These are phyloP conservation scores for Embidobia sp. DNA, from an alignment of 2,888 invertebrate genomes.

Conservation along the genomic window DNA sequence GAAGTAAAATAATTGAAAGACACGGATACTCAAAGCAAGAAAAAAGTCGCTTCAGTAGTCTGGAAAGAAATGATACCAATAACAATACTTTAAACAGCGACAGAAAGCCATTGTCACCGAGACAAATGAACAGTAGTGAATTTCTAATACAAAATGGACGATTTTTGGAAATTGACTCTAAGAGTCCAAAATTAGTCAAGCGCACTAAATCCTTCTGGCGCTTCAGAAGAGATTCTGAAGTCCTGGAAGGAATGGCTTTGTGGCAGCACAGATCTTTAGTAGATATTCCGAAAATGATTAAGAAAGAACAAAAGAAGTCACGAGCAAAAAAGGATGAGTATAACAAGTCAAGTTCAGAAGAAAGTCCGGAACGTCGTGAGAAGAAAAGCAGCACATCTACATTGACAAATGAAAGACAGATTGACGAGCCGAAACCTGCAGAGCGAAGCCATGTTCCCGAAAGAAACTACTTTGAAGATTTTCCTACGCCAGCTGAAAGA, in stretches of 20 bases:
- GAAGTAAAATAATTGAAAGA: conserved; percentile 77
- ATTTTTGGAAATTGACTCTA: conserved; percentile 83
- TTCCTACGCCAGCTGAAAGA: conserved; percentile 79
- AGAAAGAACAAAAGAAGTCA: conserved; percentile 82
- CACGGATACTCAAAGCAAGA: conserved; percentile 64
- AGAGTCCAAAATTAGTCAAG: conserved; percentile 84
- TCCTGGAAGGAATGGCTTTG: conserved; percentile 92
- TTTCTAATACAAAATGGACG: conserved; percentile 73
- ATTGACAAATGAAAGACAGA: conserved; percentile 73
- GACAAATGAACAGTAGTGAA: conserved; percentile 77
- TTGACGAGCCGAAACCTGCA: conserved; percentile 77
- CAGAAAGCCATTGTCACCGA: conserved; percentile 83
- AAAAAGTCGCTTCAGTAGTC: conserved; percentile 55
- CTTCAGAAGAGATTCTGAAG: conserved; percentile 88
- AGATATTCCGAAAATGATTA: conserved; percentile 85
- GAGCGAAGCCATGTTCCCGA: conserved; percentile 78
- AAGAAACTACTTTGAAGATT: conserved; percentile 76
- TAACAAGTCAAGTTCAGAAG: conserved; percentile 69
- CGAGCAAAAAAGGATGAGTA: conserved; percentile 74
- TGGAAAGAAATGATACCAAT: conserved; percentile 76
- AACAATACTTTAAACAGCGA: conserved; percentile 79
- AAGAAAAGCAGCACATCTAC: conserved; percentile 76
- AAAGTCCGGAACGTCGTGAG: conserved; percentile 67
- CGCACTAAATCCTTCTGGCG: conserved; percentile 94
- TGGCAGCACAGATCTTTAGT: conserved; percentile 94